Evolutionary conservation across 2,888 invertebrate genomes (phyloP), one percentile per base, ranked within the genome.

Genomic region (Ischnus inquisitorius): DNA sequence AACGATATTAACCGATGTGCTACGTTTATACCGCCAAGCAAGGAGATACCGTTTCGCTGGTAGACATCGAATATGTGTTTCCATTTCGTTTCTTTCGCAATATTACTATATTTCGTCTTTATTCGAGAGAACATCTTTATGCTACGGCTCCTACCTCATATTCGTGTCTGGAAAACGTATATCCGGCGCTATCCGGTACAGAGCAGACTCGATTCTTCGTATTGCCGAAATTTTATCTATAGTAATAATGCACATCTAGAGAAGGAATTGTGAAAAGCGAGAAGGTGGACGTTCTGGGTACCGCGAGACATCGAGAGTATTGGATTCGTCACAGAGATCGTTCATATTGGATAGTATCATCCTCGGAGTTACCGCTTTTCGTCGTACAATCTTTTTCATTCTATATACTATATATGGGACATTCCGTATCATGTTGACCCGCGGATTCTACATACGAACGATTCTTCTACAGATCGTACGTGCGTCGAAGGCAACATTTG

Each of bases 281-380:
- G 64, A 43, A 25, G 8, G 41, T 19, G 41, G 12, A 19, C n/a
- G 25, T 71, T 65, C 64, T 54, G 65, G 60, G 1, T n/a, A 46
- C n/a, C n/a, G 68, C n/a, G 51, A 68, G 60, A 62, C 74, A 69
- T 69, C 69, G 64, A 64, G 16, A 76, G 43, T 67, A 78, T 82
- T 68, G 68, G 72, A 82, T 65, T 74, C 60, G 77, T 77, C 77
- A 67, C 62, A 75, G 39, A 72, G 69, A 67, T 81, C 69, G 64
- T 6, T 72, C 60, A 77, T 76, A 67, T 72, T 77, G 67, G 46
- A 77, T 72, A 67, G 46, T 43, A 77, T 77, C 60, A 72, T 77
- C 67, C 43, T 57, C 25, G 22, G n/a, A 16, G 39, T 48, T 54
- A 14, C 34, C 34, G 19, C 25, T 60, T 74, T 48, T 25, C 48